Conservation (phyloP, 2,797 vertebrate species). For the Melanotaenia parkinsoni region DNA sequence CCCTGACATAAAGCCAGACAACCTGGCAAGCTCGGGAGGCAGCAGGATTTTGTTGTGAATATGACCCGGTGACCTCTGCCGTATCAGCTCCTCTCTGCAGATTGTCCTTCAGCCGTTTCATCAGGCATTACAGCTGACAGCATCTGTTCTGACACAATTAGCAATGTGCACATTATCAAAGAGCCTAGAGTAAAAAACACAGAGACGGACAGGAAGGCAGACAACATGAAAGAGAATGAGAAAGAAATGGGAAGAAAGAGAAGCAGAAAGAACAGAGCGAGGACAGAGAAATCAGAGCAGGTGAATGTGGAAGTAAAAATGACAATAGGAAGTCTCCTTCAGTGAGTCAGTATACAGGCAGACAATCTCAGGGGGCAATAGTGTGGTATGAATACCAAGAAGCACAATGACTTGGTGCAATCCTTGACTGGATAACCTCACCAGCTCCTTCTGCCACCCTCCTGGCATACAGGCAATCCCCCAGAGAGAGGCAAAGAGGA, state of each 20-base stretch:
- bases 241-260: slow-evolving; percentile 38
- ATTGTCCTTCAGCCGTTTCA: slow-evolving; percentile 37
- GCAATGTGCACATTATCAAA: slow-evolving; percentile 51
- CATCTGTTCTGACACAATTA: slow-evolving; percentile 57
- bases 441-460: slow-evolving; percentile 53
- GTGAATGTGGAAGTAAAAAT: slow-evolving; percentile 52
- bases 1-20: slow-evolving; percentile 32
- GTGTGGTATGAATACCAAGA: slow-evolving; percentile 74
- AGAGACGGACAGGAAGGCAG: slow-evolving; percentile 27
- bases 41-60: slow-evolving; percentile 45
- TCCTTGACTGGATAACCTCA: slow-evolving; percentile 74
- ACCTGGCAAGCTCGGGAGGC: slow-evolving; percentile 25
- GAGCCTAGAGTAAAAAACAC: slow-evolving; percentile 14
- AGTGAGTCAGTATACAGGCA: slow-evolving; percentile 64
- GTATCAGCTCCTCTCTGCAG: slow-evolving; percentile 52
- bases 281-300: slow-evolving; percentile 38
- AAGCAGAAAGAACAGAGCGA: slow-evolving; percentile 21
- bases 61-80: slow-evolving; percentile 51
- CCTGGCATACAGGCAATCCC: slow-evolving; percentile 44
- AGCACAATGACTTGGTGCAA: slow-evolving; percentile 71
- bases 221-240: slow-evolving; percentile 41
- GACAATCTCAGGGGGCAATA: slow-evolving; percentile 53
- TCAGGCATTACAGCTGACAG: slow-evolving; percentile 47
- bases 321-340: slow-evolving; percentile 70
- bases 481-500: background rate